Base-by-base conservation (phyloP, 2,797 vertebrate genomes). In the Tiaroga cobitis region DNA sequence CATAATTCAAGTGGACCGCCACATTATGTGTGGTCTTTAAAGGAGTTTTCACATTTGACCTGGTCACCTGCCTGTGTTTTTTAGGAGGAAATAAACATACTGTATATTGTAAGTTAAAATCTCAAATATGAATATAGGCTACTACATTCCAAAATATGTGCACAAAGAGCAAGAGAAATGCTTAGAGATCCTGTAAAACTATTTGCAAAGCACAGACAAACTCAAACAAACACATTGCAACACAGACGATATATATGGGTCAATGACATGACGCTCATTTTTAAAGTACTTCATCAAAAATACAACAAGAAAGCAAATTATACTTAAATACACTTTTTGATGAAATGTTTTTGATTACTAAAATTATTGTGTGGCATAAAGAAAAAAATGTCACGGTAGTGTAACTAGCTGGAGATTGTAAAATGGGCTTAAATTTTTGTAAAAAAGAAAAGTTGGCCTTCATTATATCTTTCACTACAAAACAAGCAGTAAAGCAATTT, bases 151-250 rank as follows among this genome's bases (percentile, higher is more conserved):
- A 49, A 83, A 74, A 37, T 32, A 67, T 26, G 72, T 83, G 34
- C 61, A 67, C 59, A 84, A 41, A 72, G 13, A 54, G 16, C 59
- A 65, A 39, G 51, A 72, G 18, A 70, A 74, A 65, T 34, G 49
- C 56, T 56, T 7, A 32, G 29, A 21, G 41, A 76, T 51, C 63
- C 13, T 7, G n/a, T 54, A 54, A 82, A 5, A 75, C 37, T 69
- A 76, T 83, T 80, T 80, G 80, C 86, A 80, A 39, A 59, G 43
- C 26, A 54, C 46, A n/a, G 43, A 85, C 34, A 43, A 59, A 51
- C 24, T 51, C 21, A 29, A n/a, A 69, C 54, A 59, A 49, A 83
- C 80, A 68, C 65, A 34, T 4, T 11, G 69, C 83, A 65, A n/a
- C 24, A 72, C 54, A 11, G 26, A 41, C 1, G 39, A 24, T 51